Evolutionary conservation across 2,888 invertebrate genomes (phyloP), one percentile per base, ranked within the genome.

Genomic region (Acanthosepion pharaonis): DNA sequence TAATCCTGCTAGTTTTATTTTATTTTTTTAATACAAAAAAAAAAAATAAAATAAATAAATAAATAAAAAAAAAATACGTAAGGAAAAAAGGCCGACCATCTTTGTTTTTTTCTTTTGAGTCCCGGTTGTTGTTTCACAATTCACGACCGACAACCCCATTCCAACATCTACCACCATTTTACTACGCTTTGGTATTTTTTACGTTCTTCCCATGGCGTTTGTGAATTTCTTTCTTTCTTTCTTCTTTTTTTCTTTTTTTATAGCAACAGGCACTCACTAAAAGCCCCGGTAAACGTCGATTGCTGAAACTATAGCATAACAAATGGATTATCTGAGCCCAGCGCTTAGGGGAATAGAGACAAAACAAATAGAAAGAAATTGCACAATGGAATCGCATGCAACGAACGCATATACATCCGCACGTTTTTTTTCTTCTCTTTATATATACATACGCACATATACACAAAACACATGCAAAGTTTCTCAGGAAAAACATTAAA

Each of bases 271-370:
- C n/a, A 78, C 33, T 78, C 78, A 78, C n/a, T 78, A 78, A 78
- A 78, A 78, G 78, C n/a, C 78, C 78, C 11, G 15, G n/a, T 33
- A 78, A 78, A 78, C 78, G n/a, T 33, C 78, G 78, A 78, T 78
- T n/a, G n/a, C n/a, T 78, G 78, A 78, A 78, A 78, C 78, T 78
- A 15, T 78, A 78, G 78, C n/a, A 78, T 78, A 78, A 78, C 78
- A 78, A 78, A 78, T 78, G 78, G 78, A 78, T 78, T 78, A 78
- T 78, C 33, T 78, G 78, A 78, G 78, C 18, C 78, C 15, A 78
- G 18, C 18, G 78, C 78, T 33, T n/a, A 11, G 78, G 78, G 78
- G 15, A 78, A 78, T n/a, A 59, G 3, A 59, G n/a, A 78, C n/a
- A 78, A 78, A 78, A 78, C 78, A n/a, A 78, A 78, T 78, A n/a